These are phyloP conservation scores for Drosophila nebulosa DNA, from an alignment of 1,140 invertebrate species.

Conservation along the genomic window DNA sequence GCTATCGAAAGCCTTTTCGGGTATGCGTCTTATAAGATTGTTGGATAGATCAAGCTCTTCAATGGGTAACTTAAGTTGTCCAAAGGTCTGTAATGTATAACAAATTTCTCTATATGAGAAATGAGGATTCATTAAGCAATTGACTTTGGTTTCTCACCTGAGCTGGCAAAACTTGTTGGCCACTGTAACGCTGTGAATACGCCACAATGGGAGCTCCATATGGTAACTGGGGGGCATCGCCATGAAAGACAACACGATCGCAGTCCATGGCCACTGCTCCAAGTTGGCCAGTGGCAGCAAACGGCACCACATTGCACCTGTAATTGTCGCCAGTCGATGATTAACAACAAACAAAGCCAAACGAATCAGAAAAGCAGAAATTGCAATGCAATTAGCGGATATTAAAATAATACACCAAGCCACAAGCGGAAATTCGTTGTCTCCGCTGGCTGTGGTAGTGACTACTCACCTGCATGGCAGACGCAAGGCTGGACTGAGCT, in stretches of 20 bases:
- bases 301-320: constrained; percentile 80
- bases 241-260: constrained; percentile 89
- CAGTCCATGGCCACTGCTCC: constrained; percentile 86
- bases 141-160: constrained; percentile 75
- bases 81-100: constrained; percentile 83
- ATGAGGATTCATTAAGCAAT: neutral
- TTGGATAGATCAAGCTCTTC: constrained; percentile 90
- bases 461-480: constrained; percentile 77
- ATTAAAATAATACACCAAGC: constrained; percentile 64
- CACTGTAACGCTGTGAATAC: constrained; percentile 89
- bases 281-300: constrained; percentile 76
- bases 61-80: constrained; percentile 85
- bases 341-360: constrained; percentile 49
- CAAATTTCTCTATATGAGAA: neutral
- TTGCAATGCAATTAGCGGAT: constrained; percentile 52
- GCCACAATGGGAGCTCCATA: constrained; percentile 88
- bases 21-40: constrained; percentile 90
- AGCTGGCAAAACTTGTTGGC: constrained; percentile 89
- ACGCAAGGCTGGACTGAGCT: constrained; percentile 76
- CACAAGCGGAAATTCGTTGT: constrained; percentile 36
- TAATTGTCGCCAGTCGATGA: constrained; percentile 62
- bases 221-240: constrained; percentile 87
- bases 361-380: constrained; percentile 37
- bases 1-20: constrained; percentile 87
- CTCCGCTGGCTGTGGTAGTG: constrained; percentile 2